phyloP scores from a whole-genome alignment of 2,797 vertebrate species.

The Sebastiscus albofasciatus region DNA sequence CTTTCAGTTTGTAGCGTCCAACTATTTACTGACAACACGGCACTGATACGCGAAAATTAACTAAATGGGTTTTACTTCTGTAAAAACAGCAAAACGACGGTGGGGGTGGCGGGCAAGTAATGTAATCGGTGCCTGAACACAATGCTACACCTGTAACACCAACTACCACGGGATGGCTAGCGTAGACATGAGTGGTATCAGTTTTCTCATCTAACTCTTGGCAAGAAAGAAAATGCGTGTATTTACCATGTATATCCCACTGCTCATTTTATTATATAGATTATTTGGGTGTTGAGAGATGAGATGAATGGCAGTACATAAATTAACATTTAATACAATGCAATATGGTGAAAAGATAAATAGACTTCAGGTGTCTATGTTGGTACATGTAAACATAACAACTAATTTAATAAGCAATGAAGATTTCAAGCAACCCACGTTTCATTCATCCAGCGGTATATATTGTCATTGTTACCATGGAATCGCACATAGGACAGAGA shows the following conservation, averaged over 20 bases:
- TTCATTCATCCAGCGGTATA: constrained; percentile 13
- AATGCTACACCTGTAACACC: background rate
- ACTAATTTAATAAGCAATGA: background rate
- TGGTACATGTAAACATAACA: background rate
- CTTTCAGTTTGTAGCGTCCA: no score
- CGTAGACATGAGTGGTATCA: background rate
- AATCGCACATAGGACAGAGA: constrained; percentile 21
- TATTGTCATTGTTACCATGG: constrained; percentile 22
- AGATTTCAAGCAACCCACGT: background rate
- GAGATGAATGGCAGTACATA: background rate
- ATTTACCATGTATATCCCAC: background rate
- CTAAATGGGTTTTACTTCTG: no score
- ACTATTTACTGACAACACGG: no score
- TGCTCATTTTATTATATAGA: background rate
- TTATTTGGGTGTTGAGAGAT: background rate
- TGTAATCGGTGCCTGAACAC: background rate
- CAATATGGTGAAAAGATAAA: background rate
- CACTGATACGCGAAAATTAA: no score
- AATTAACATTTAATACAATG: background rate
- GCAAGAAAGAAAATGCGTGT: background rate
- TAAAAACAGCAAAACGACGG: background rate
- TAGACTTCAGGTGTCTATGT: background rate
- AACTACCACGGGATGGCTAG: background rate
- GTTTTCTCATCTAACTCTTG: background rate
- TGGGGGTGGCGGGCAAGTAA: background rate